These are phyloP conservation scores for Hemicentrotus pulcherrimus DNA, from an alignment of 35 echinoderm and acorn worm genomes.

Conservation along the genomic window DNA sequence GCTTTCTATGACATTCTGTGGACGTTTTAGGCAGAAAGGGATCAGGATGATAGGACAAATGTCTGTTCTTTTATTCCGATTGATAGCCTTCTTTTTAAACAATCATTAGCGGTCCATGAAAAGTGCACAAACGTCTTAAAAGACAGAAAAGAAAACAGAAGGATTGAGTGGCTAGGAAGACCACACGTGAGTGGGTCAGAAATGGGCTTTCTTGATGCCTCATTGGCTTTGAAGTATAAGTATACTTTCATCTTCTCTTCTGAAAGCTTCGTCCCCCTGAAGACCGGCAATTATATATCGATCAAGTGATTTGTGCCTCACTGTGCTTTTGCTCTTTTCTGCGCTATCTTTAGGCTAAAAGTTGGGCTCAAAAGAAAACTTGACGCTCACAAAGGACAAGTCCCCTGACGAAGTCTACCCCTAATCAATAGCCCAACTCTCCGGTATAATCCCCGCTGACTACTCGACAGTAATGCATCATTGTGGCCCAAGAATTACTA, in stretches of 20 bases:
- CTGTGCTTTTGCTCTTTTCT: neutral
- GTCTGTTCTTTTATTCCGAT: conserved; percentile 38
- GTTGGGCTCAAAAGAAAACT: conserved; percentile 9
- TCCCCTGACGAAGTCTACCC: neutral
- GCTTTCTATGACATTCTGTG: neutral
- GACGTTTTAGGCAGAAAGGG: neutral
- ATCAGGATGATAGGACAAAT: conserved; percentile 33
- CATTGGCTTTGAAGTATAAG: conserved; percentile 35
- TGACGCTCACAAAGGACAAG: conserved; percentile 24
- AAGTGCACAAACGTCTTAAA: neutral
- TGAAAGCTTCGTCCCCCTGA: conserved; percentile 39
- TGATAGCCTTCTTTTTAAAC: conserved; percentile 31
- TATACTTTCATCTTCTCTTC: neutral
- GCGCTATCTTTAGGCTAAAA: neutral
- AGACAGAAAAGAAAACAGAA: conserved; percentile 25
- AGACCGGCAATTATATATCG: conserved; percentile 52
- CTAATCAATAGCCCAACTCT: neutral
- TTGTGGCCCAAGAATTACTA: neutral
- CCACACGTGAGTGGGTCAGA: conserved; percentile 41
- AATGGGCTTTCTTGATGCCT: conserved; percentile 21
- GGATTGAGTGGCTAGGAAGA: neutral
- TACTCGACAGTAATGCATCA: neutral
- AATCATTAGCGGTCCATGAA: conserved; percentile 40
- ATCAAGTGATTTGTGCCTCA: conserved; percentile 45
- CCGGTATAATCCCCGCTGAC: neutral